Evolutionary conservation across 2,113 vertebrate genomes (phyloP), one percentile per base, ranked within the genome.

Genomic region (Mus spicilegus): DNA sequence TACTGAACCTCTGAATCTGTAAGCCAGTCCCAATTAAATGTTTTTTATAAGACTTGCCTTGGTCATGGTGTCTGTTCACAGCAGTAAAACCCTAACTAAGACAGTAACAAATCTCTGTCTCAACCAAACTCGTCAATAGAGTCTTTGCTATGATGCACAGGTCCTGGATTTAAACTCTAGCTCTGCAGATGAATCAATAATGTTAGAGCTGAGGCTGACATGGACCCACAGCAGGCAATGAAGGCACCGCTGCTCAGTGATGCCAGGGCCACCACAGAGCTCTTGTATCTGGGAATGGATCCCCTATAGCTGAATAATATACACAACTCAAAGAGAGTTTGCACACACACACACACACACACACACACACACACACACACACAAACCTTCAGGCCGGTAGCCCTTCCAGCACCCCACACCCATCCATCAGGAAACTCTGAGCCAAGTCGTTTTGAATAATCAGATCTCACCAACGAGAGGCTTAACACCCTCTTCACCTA

Each of bases 401-500:
- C 58, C 49, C 76, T 75, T 28, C 70, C 30, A 46, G 80, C 24
- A 61, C 67, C 81, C 30, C 42, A 65, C 42, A 54, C 1, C 51
- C 24, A 24, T 4, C 70, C 19, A 30, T 77, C 0, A 2, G 33
- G 28, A 93, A 69, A 63, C 46, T 51, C 63, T 84, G 33, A 28
- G 22, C 4, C 46, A 75, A 17, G 36, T 4, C 2, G 39, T 46
- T 65, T 9, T 42, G 69, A 56, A 56, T 49, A 63, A 24, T 4
- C 54, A 14, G 63, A 63, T 13, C 6, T 20, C 11, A 1, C 30
- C 1, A 1, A 36, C 0, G 1, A 26, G 4, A 2, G 5, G 3
- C 5, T 49, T 49, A 42, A n/a, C 67, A 30, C 39, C 88, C 24
- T 0, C 4, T 20, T 56, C 42, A 13, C 4, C 8, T 14, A 49